Conservation (phyloP, 2,888 invertebrate genomes). For the Eupithecia pulchellata region DNA sequence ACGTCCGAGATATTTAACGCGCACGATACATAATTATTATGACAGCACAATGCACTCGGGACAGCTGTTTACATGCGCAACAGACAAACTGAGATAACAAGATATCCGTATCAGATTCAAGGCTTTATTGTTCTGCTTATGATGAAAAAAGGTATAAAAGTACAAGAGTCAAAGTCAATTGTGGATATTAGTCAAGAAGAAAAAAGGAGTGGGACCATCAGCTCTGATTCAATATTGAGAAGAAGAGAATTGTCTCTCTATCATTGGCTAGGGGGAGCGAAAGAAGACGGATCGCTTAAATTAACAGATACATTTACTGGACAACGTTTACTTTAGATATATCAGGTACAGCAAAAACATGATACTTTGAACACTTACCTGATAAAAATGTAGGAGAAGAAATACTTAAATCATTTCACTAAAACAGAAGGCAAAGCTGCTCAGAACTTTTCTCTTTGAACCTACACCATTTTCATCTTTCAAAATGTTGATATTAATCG, state of each 20-base stretch:
- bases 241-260: no score
- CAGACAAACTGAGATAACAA: slow-evolving; percentile 57
- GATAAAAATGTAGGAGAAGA: background rate
- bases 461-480: no score
- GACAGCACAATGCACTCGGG: slow-evolving; percentile 76
- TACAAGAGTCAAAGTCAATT: background rate
- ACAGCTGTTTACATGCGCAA: slow-evolving; percentile 60
- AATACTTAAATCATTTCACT: no score
- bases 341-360: no score
- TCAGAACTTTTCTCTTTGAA: no score
- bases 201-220: background rate
- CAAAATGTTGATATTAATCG: background rate
- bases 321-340: background rate
- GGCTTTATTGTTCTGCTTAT: slow-evolving; percentile 60
- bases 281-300: background rate
- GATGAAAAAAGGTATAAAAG: slow-evolving; percentile 9
- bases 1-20: slow-evolving; percentile 70
- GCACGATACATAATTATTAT: slow-evolving; percentile 77
- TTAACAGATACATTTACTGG: background rate
- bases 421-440: no score
- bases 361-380: no score
- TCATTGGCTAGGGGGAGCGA: no score
- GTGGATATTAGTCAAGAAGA: background rate
- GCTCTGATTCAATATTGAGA: background rate
- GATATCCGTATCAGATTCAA: slow-evolving; percentile 61